Percentiles rank a stretch among this genome's conserved stretches.
Conservation (phyloP, 2,113 vertebrate species). For the Colistium nudipinnis region DNA sequence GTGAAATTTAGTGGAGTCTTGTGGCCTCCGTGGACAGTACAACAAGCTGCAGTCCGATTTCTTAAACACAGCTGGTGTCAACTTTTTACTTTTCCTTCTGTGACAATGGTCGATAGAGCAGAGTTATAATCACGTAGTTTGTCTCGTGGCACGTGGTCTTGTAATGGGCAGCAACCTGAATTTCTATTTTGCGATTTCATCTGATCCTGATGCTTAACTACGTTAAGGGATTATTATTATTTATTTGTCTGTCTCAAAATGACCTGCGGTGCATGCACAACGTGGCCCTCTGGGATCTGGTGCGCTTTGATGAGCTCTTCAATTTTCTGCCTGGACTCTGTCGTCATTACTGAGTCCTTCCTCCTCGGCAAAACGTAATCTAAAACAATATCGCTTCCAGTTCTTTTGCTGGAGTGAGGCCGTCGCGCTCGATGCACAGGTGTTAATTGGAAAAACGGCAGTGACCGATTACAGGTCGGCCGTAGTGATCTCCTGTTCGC, state of each 20-base stretch:
- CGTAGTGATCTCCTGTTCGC: conserved; percentile 21
- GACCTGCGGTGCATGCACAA: conserved; percentile 25
- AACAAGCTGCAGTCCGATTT: background rate
- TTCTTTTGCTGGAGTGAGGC: conserved; percentile 25
- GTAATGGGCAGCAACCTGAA: background rate
- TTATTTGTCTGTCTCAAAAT: conserved; percentile 2
- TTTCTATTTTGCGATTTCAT: conserved; percentile 12
- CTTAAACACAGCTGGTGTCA: background rate
- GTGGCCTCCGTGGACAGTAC: background rate
- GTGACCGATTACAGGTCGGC: conserved; percentile 4
- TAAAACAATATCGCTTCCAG: conserved; percentile 5
- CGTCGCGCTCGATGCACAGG: conserved; percentile 7
- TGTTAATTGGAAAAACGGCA: conserved; percentile 45
- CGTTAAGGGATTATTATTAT: conserved; percentile 16
- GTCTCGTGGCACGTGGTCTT: background rate
- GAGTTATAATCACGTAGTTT: background rate
- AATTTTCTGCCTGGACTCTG: background rate
- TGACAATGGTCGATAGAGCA: background rate
- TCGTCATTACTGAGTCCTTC: conserved; percentile 1
- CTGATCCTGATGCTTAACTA: conserved; percentile 25
- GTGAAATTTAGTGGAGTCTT: background rate
- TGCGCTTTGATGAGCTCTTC: conserved; percentile 40
- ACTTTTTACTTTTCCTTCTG: background rate
- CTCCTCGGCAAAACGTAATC: conserved; percentile 20
- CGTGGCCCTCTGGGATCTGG: conserved; percentile 17